These are phyloP conservation scores for Blastomussa wellsi DNA, from an alignment of 92 coral and sea anemone species.

Conservation along the genomic window DNA sequence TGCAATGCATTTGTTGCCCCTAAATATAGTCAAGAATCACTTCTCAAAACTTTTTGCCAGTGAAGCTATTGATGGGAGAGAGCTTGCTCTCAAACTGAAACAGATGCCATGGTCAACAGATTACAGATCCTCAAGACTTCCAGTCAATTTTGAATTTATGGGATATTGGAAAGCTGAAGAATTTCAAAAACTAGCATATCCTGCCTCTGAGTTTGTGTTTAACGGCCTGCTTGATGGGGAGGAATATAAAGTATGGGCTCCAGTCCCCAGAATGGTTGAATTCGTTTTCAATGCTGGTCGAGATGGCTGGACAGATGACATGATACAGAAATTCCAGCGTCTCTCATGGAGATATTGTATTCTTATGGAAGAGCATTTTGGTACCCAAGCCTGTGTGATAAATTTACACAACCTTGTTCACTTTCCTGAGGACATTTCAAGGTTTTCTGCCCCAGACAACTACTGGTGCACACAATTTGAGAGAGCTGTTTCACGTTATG, in stretches of 20 bases:
- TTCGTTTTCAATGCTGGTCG: too few species aligned
- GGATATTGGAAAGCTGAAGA: slow-evolving; percentile 74
- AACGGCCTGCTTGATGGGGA: slow-evolving; percentile 53
- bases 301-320: slow-evolving; percentile 57
- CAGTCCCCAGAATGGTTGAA: too few species aligned
- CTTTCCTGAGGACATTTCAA: too few species aligned
- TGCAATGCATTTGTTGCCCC: too few species aligned
- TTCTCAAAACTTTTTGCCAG: slow-evolving; percentile 45
- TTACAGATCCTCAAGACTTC: slow-evolving; percentile 64
- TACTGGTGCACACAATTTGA: slow-evolving; percentile 73
- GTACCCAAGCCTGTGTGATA: slow-evolving; percentile 45
- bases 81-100: slow-evolving; percentile 52
- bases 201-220: slow-evolving; percentile 70
- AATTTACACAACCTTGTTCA: too few species aligned
- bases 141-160: slow-evolving; percentile 50
- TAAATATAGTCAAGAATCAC: too few species aligned
- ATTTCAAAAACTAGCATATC: slow-evolving; percentile 64
- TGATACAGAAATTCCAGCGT: slow-evolving; percentile 52
- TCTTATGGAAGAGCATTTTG: slow-evolving; percentile 57
- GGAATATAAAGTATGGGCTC: slow-evolving; percentile 64
- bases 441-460: slow-evolving; percentile 71
- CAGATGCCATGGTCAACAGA: slow-evolving; percentile 75
- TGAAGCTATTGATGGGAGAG: slow-evolving; percentile 51
- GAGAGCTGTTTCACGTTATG: slow-evolving; percentile 73
- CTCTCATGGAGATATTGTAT: slow-evolving; percentile 70